Percentiles rank a stretch among this genome's conserved stretches.
Conservation (phyloP, 2,888 invertebrate genomes). For the Microchrysa polita region DNA sequence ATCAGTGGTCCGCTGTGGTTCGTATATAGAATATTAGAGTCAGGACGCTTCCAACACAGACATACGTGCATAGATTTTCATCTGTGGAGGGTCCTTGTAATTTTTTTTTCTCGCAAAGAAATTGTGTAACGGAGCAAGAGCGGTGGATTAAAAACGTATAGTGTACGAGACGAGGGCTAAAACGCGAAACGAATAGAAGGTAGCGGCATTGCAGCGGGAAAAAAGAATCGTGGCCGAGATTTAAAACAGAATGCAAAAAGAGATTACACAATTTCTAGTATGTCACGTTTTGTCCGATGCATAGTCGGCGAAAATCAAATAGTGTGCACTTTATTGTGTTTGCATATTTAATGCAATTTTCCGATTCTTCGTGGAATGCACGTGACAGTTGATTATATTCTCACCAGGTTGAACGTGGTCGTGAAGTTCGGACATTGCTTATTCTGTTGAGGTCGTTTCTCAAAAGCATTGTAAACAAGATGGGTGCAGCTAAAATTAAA, state of each 20-base stretch:
- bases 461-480: too few relatives aligned
- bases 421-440: too few relatives aligned
- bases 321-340: conserved; percentile 44
- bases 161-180: neutral
- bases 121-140: neutral
- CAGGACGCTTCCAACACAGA: conserved; percentile 21
- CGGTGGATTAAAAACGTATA: neutral
- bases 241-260: conserved; percentile 48
- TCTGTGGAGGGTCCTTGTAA: neutral
- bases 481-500: too few relatives aligned
- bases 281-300: conserved; percentile 47
- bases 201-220: conserved; percentile 1
- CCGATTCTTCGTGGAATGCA: conserved; percentile 14
- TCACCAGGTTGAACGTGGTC: neutral
- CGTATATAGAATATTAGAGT: conserved; percentile 24
- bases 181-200: neutral
- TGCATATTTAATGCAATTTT: conserved; percentile 49
- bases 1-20: conserved; percentile 10
- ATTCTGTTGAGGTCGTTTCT: too few relatives aligned
- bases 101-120: neutral
- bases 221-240: conserved; percentile 6
- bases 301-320: conserved; percentile 43
- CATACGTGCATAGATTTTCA: conserved; percentile 20
- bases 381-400: conserved; percentile 24
- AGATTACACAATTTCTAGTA: conserved; percentile 47